Evolutionary conservation across 2,113 vertebrate species (phyloP).

Genomic region (Steatornis caripensis): DNA sequence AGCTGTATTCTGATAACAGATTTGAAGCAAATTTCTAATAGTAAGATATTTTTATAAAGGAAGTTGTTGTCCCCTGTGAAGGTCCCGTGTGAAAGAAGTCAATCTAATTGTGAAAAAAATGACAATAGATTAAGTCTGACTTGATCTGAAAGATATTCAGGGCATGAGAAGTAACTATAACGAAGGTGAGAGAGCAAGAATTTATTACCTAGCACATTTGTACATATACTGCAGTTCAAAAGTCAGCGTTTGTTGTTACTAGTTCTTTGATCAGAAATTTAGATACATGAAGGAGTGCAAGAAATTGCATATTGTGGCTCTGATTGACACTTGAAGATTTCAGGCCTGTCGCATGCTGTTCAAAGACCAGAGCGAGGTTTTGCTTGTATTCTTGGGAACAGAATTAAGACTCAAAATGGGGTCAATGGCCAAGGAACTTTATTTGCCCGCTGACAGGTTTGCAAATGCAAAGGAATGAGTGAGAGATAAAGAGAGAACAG

Average conservation of each 20-base stretch:
- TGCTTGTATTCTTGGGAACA: no score
- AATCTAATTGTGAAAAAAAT: not conserved
- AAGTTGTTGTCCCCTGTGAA: not conserved
- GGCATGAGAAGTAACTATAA: not conserved
- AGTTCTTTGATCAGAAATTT: not conserved
- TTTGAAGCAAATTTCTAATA: not conserved
- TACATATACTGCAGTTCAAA: not conserved
- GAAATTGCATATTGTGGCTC: not conserved
- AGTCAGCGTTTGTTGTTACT: not conserved
- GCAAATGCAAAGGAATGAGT: no score
- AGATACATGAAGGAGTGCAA: not conserved
- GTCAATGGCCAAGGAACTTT: no score
- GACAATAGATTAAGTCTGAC: not conserved
- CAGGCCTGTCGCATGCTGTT: no score
- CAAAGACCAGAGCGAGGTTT: no score
- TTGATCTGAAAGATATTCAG: not conserved
- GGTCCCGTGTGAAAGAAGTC: not conserved
- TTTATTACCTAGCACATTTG: not conserved
- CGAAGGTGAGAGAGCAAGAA: not conserved
- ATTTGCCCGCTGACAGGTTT: no score
- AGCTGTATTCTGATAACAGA: not conserved
- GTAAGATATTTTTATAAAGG: not conserved
- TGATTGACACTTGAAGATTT: slow-evolving; percentile 3
- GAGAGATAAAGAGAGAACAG: no score
- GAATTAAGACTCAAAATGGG: no score